phyloP scores from a whole-genome alignment of 1,140 invertebrate genomes.

The Aplysia californica region DNA sequence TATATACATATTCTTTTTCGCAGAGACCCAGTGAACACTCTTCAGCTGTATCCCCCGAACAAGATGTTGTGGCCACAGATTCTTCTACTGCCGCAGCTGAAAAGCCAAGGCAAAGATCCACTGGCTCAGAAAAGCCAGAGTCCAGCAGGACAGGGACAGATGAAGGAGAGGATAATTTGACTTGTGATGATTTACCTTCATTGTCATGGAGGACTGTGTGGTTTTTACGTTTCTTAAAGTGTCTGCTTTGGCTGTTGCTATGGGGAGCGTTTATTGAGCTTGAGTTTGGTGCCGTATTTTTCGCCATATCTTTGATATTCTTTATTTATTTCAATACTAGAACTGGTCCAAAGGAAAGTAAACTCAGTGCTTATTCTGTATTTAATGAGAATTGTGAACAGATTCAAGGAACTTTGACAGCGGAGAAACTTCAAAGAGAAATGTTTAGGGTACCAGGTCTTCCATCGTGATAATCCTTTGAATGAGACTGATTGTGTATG shows the following conservation, averaged over 20 bases:
- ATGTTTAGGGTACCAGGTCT: conserved; percentile 66
- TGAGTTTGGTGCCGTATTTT: conserved; percentile 92
- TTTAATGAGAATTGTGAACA: conserved; percentile 95
- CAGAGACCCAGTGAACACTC: too few relatives aligned
- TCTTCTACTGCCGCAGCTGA: too few relatives aligned
- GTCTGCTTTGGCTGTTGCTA: conserved; percentile 74
- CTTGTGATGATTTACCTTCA: not conserved
- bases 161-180: not conserved
- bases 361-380: conserved; percentile 96
- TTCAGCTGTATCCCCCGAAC: too few relatives aligned
- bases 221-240: conserved; percentile 48
- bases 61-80: too few relatives aligned
- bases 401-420: conserved; percentile 92
- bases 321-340: conserved; percentile 88
- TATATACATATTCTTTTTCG: too few relatives aligned
- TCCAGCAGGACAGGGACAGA: too few relatives aligned
- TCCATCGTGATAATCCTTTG: conserved; percentile 3
- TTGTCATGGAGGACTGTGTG: not conserved
- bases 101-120: too few relatives aligned
- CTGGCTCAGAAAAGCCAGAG: too few relatives aligned
- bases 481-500: too few relatives aligned
- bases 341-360: conserved; percentile 71
- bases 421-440: conserved; percentile 94
- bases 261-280: conserved; percentile 79
- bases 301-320: conserved; percentile 82